These are phyloP conservation scores for Phaethornis superciliosus DNA, from an alignment of 2,113 vertebrate genomes.

Conservation along the genomic window DNA sequence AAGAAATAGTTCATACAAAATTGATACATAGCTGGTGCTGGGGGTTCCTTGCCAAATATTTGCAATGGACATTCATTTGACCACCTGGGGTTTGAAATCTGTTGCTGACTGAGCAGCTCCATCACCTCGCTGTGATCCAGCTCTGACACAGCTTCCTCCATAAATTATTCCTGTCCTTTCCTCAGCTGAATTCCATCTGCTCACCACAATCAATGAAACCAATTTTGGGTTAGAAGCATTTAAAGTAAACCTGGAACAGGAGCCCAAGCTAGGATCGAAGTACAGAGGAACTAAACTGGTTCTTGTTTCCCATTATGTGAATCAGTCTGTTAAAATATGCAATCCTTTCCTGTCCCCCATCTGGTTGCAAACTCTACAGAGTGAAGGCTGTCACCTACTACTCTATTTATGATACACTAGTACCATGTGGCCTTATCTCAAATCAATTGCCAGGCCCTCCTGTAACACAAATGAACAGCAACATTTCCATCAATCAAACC, in stretches of 20 bases:
- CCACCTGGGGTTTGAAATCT: neutral
- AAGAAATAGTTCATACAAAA: neutral
- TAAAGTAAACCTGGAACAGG: neutral
- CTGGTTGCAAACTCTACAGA: neutral
- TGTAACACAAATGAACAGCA: slow-evolving; percentile 24
- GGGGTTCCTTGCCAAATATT: neutral
- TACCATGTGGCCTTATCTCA: neutral
- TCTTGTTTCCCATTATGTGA: neutral
- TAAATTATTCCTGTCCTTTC: neutral
- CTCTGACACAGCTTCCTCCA: neutral
- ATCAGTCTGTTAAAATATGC: neutral
- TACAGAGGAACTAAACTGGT: neutral
- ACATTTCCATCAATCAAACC: slow-evolving; percentile 41
- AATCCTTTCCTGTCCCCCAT: neutral
- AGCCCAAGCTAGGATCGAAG: neutral
- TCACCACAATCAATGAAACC: neutral
- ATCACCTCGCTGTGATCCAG: neutral
- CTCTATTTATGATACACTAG: neutral
- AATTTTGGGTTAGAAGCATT: neutral
- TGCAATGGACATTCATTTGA: neutral
- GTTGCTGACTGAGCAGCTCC: neutral
- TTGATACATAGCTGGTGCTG: neutral
- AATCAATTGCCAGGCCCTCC: neutral
- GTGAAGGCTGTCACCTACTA: neutral
- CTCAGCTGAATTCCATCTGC: neutral